These are phyloP conservation scores for Rhyzopertha dominica DNA, from an alignment of 1,140 invertebrate species.

Conservation along the genomic window DNA sequence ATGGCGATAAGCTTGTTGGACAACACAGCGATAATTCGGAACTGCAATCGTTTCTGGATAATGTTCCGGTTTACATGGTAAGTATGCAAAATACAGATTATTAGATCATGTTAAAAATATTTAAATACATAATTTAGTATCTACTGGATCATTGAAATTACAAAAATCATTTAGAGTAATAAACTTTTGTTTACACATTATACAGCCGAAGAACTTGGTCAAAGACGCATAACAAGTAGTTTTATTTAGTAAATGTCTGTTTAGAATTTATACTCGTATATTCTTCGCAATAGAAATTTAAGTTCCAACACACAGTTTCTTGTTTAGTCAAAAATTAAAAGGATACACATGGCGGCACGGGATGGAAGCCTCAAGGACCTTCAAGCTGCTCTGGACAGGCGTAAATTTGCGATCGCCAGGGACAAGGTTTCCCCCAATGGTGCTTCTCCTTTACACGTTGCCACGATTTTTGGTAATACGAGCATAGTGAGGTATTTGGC, in stretches of 20 bases:
- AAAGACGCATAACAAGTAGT: too few species aligned
- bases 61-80: slow-evolving; percentile 88
- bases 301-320: slow-evolving; percentile 2
- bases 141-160: too few species aligned
- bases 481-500: slow-evolving; percentile 59
- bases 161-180: too few species aligned
- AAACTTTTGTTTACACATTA: too few species aligned
- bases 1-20: slow-evolving; percentile 72
- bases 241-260: background rate
- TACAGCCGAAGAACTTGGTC: too few species aligned
- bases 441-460: slow-evolving; percentile 90
- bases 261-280: slow-evolving; percentile 1
- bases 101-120: slow-evolving; percentile 2
- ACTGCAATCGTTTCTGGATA: slow-evolving; percentile 83
- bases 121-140: slow-evolving; percentile 11
- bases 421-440: slow-evolving; percentile 75
- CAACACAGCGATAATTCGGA: slow-evolving; percentile 70
- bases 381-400: slow-evolving; percentile 79
- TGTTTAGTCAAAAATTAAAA: slow-evolving; percentile 78
- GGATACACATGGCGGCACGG: slow-evolving; percentile 80
- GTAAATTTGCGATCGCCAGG: slow-evolving; percentile 83
- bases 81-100: slow-evolving; percentile 23
- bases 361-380: slow-evolving; percentile 79
- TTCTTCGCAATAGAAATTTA: background rate
- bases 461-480: slow-evolving; percentile 75